Percentiles rank a stretch among this genome's conserved stretches.
Conservation (phyloP, 2,797 vertebrate species). For the Gastrophryne carolinensis region DNA sequence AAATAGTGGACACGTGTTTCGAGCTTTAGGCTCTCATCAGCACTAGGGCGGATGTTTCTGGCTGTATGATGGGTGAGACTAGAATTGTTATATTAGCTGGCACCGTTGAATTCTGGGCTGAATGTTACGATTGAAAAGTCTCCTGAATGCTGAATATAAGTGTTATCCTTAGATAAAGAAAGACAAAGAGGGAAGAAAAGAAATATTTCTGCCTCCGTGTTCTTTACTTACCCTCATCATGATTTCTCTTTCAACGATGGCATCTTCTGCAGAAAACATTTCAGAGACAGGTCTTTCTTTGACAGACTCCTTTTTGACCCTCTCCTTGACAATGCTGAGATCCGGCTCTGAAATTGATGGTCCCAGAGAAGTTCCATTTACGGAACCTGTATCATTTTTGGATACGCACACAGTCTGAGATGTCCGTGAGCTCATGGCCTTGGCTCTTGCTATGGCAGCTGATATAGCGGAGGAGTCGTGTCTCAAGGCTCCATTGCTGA, state of each 20-base stretch:
- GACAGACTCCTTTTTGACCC: constrained; percentile 90
- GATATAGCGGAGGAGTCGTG: constrained; percentile 67
- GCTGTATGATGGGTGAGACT: too few species aligned
- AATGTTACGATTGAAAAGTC: too few species aligned
- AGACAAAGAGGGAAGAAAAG: too few species aligned
- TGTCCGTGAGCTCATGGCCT: constrained; percentile 70
- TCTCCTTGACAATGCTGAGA: constrained; percentile 92
- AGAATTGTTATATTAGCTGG: too few species aligned
- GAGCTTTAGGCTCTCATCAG: too few species aligned
- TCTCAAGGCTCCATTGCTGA: constrained; percentile 76
- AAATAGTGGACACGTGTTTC: too few species aligned
- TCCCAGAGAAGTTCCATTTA: constrained; percentile 81
- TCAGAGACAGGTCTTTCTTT: constrained; percentile 95
- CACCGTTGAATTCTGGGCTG: too few species aligned
- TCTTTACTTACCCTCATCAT: constrained; percentile 87
- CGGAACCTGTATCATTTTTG: constrained; percentile 75
- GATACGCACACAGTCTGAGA: constrained; percentile 73
- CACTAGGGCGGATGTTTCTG: too few species aligned
- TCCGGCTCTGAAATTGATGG: constrained; percentile 95
- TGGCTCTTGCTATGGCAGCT: constrained; percentile 68
- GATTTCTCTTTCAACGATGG: constrained; percentile 94
- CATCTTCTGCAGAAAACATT: constrained; percentile 95
- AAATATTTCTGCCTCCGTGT: too few species aligned
- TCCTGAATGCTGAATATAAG: too few species aligned
- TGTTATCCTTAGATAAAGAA: too few species aligned